Evolutionary conservation across 2,888 invertebrate genomes (phyloP), one percentile per base, ranked within the genome.

Genomic region (Resseliella maxima): DNA sequence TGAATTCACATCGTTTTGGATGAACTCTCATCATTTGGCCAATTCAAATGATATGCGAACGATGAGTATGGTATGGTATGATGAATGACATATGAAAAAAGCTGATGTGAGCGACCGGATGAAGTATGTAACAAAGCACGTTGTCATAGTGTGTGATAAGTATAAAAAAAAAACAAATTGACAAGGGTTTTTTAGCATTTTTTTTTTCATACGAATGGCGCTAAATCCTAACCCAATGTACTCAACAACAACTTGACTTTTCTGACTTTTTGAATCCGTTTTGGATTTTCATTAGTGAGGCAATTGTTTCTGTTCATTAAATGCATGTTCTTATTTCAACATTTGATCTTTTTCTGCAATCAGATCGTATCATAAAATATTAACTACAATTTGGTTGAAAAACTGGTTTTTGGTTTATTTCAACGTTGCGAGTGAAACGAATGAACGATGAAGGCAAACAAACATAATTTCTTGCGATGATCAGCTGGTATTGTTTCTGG

Each of bases 391-490:
- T 31, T 31, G 15, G n/a, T n/a, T n/a, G n/a, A n/a, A 72, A 27
- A 72, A 72, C 72, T 31, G 72, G 72, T 72, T 72, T 72, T 72
- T 15, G 24, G 12, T 12, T 72, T 3, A 72, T 72, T 72, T 31
- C 27, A 72, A 31, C 31, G 72, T 72, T 24, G 72, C 15, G 72
- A 50, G 1, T 15, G 46, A 50, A 50, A 15, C 24, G 59, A 59
- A 24, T 15, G 24, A n/a, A 10, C 6, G 59, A 18, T 3, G 59
- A n/a, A 3, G 24, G 15, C 6, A 59, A n/a, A 24, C n/a, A 24
- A n/a, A 24, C 59, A 50, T n/a, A 50, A 50, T 50, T 59, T 24
- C 59, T 24, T 24, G 24, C 24, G 24, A 12, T 18, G 31, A 72
- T 72, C 72, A 72, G 72, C 72, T 72, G 72, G 31, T 72, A 31